Conservation (phyloP, 2,797 vertebrate genomes). For the Chelon labrosus region DNA sequence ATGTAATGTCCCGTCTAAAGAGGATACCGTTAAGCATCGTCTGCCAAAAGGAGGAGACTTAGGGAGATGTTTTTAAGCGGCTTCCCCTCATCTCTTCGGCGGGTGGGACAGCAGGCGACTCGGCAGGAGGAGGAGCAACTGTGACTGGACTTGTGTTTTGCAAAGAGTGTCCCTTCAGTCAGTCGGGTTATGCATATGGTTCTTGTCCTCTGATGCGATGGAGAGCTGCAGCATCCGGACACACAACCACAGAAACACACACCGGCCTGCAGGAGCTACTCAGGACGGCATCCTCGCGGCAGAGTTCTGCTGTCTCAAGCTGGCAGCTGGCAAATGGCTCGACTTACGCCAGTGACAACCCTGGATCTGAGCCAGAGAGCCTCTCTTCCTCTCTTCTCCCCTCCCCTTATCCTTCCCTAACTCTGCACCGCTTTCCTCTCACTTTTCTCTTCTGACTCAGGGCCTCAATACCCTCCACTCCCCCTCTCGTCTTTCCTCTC, state of each 20-base stretch:
- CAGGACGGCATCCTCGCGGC: slow-evolving; percentile 64
- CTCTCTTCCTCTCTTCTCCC: slow-evolving; percentile 23
- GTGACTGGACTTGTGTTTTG: slow-evolving; percentile 13
- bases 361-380: slow-evolving; percentile 68
- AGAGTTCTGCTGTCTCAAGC: slow-evolving; percentile 66
- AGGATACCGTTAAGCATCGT: slow-evolving; percentile 47
- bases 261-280: slow-evolving; percentile 42
- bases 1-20: slow-evolving; percentile 54
- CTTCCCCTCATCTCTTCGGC: slow-evolving; percentile 44
- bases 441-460: slow-evolving; percentile 35
- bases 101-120: slow-evolving; percentile 1
- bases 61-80: slow-evolving; percentile 56
- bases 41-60: slow-evolving; percentile 57
- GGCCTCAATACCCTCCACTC: neutral
- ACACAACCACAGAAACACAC: slow-evolving; percentile 17
- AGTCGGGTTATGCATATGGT: slow-evolving; percentile 52
- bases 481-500: slow-evolving; percentile 8
- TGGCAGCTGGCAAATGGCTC: slow-evolving; percentile 74
- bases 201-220: slow-evolving; percentile 36
- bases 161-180: slow-evolving; percentile 5
- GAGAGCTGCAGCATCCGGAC: slow-evolving; percentile 42
- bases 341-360: slow-evolving; percentile 60
- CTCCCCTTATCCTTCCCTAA: slow-evolving; percentile 12
- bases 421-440: slow-evolving; percentile 17
- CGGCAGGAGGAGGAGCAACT: slow-evolving; percentile 21